phyloP scores from a whole-genome alignment of 2,888 invertebrate genomes.

The Erynnis tages region DNA sequence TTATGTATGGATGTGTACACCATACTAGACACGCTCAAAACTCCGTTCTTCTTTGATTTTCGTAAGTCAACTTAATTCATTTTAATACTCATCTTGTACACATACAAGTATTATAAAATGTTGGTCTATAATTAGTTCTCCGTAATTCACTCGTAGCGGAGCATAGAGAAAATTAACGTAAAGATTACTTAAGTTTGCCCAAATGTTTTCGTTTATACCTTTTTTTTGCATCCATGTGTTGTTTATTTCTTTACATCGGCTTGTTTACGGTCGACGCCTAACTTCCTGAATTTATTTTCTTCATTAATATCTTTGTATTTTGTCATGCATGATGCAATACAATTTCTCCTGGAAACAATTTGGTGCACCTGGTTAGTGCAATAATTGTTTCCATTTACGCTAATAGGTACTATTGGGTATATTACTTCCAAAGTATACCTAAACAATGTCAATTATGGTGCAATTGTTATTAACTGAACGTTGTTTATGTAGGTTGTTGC shows the following conservation, averaged over 20 bases:
- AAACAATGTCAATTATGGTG: too few relatives aligned
- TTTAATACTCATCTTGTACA: not conserved
- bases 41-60: constrained; percentile 22
- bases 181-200: too few relatives aligned
- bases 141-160: too few relatives aligned
- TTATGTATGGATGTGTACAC: constrained; percentile 22
- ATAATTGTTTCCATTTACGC: too few relatives aligned
- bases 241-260: not conserved
- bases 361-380: not conserved
- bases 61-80: constrained; percentile 2
- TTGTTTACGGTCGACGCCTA: constrained; percentile 2
- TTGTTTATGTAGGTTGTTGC: too few relatives aligned
- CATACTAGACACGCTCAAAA: constrained; percentile 17
- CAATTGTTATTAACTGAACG: too few relatives aligned
- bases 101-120: too few relatives aligned
- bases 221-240: not conserved
- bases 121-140: too few relatives aligned
- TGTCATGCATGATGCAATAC: constrained; percentile 12
- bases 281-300: constrained; percentile 17
- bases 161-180: too few relatives aligned
- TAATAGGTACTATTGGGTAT: too few relatives aligned
- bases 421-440: too few relatives aligned
- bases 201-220: too few relatives aligned
- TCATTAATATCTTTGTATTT: constrained; percentile 5
- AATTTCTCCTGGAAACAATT: constrained; percentile 11